A percentile compares a stretch with the other conserved stretches of the same genome.
These are phyloP conservation scores for Drosophila pseudoananassae DNA, from an alignment of 1,140 invertebrate species.

Conservation along the genomic window DNA sequence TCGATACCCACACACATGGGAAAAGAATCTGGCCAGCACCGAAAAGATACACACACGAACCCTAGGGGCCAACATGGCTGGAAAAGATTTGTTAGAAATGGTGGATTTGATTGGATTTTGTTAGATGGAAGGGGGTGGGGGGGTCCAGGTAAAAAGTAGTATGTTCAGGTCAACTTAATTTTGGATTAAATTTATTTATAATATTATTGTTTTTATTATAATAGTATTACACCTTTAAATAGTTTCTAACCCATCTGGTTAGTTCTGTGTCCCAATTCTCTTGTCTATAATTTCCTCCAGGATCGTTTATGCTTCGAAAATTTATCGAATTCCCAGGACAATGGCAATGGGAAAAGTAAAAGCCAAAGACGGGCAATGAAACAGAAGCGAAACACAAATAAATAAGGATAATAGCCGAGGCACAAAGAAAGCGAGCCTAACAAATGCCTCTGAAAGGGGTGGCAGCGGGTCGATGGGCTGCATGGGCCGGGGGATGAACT, in stretches of 20 bases:
- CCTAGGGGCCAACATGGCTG: constrained; percentile 7
- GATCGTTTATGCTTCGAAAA: constrained; percentile 24
- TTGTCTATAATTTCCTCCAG: constrained; percentile 29
- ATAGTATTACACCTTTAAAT: too few species aligned
- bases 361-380: constrained; percentile 37
- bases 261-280: constrained; percentile 23
- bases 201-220: too few species aligned
- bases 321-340: constrained; percentile 47
- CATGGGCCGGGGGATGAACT: neutral
- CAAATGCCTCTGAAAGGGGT: constrained; percentile 36
- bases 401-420: constrained; percentile 57
- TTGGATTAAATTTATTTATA: too few species aligned
- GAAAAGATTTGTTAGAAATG: constrained; percentile 15
- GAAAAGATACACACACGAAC: constrained; percentile 21
- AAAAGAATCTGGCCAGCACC: constrained; percentile 13
- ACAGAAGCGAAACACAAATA: constrained; percentile 66
- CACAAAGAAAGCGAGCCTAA: constrained; percentile 14
- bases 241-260: neutral
- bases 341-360: constrained; percentile 1
- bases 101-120: constrained; percentile 21
- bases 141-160: too few species aligned
- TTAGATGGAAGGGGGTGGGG: neutral
- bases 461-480: constrained; percentile 15
- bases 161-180: too few species aligned
- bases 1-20: constrained; percentile 23